These are phyloP conservation scores for Dione vanillae DNA, from an alignment of 2,888 invertebrate species.

Conservation along the genomic window DNA sequence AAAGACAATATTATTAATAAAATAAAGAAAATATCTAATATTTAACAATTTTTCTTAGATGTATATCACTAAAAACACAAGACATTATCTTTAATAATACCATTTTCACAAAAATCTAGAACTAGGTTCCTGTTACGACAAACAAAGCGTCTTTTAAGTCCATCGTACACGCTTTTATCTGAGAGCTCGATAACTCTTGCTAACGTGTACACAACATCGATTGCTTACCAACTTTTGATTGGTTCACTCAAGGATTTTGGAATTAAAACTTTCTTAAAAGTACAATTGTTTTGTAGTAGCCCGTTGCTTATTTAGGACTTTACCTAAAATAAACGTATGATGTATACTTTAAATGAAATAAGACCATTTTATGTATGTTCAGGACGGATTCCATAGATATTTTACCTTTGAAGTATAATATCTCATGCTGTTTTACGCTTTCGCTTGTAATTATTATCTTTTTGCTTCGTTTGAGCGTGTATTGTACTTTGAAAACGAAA, in stretches of 20 bases:
- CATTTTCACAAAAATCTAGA: slow-evolving; percentile 7
- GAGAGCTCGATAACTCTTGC: slow-evolving; percentile 34
- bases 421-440: slow-evolving; percentile 1
- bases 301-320: slow-evolving; percentile 21
- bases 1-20: too few species aligned
- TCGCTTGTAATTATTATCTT: slow-evolving; percentile 1
- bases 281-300: not conserved
- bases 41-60: not conserved
- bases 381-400: slow-evolving; percentile 10
- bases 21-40: not conserved
- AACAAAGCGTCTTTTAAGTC: slow-evolving; percentile 17
- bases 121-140: slow-evolving; percentile 18
- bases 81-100: not conserved
- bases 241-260: slow-evolving; percentile 24
- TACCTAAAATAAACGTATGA: slow-evolving; percentile 8
- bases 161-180: slow-evolving; percentile 39
- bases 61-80: not conserved
- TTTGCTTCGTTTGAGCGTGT: not conserved
- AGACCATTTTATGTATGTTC: not conserved
- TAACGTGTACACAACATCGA: slow-evolving; percentile 41
- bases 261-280: slow-evolving; percentile 22
- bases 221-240: slow-evolving; percentile 37
- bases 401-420: slow-evolving; percentile 6
- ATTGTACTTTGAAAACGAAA: not conserved
- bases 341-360: slow-evolving; percentile 2